phyloP scores from a whole-genome alignment of 1,140 invertebrate species.

The Penaeus vannamei region DNA sequence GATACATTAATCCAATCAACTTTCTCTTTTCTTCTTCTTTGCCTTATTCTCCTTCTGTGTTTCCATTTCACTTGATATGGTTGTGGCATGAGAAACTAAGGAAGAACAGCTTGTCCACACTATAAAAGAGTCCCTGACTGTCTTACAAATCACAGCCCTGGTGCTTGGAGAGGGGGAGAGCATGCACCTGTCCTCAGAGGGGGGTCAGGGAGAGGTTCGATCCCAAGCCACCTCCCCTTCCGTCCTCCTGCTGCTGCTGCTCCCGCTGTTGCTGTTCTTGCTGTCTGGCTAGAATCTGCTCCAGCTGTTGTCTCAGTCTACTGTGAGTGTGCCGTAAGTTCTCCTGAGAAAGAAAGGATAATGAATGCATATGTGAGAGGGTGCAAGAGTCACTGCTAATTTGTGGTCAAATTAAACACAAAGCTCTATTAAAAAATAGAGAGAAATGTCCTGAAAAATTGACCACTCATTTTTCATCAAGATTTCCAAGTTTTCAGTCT shows the following conservation, averaged over 20 bases:
- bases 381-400: too few relatives aligned
- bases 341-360: conserved; percentile 23
- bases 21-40: neutral
- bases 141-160: conserved; percentile 26
- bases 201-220: conserved; percentile 46
- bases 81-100: neutral
- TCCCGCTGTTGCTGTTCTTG: conserved; percentile 45
- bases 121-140: neutral
- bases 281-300: conserved; percentile 47
- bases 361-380: too few relatives aligned
- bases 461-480: too few relatives aligned
- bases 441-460: too few relatives aligned
- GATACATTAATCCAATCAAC: too few relatives aligned
- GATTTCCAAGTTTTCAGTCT: too few relatives aligned
- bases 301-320: conserved; percentile 52
- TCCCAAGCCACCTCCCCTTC: neutral
- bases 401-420: too few relatives aligned
- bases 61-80: neutral
- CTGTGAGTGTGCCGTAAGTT: conserved; percentile 43
- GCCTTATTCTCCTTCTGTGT: neutral
- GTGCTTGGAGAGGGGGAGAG: neutral
- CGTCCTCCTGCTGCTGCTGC: conserved; percentile 51
- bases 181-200: conserved; percentile 16
- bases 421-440: too few relatives aligned
- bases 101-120: neutral